Evolutionary conservation across 1,140 invertebrate genomes (phyloP).

Genomic region (Bombus polaris): DNA sequence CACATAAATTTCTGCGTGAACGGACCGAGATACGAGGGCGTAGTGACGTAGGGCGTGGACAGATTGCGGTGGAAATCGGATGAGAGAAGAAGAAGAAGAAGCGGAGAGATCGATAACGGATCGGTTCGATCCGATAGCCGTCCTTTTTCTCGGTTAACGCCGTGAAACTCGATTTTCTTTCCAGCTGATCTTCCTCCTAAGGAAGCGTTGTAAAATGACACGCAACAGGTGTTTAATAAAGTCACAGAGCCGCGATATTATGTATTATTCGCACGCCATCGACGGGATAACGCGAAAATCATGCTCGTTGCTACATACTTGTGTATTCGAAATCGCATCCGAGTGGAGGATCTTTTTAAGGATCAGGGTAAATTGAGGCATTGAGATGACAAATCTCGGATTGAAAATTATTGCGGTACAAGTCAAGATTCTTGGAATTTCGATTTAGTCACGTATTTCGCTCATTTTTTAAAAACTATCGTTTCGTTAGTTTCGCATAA

Average conservation of each 20-base stretch:
- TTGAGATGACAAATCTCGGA: not conserved
- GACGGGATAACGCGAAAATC: not conserved
- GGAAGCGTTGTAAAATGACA: slow-evolving; percentile 6
- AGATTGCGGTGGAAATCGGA: not conserved
- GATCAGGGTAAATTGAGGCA: not conserved
- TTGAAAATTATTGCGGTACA: not conserved
- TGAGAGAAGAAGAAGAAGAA: too few relatives aligned
- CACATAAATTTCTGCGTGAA: slow-evolving; percentile 13
- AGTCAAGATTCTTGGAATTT: too few relatives aligned
- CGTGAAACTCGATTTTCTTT: slow-evolving; percentile 16
- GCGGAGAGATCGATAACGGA: not conserved
- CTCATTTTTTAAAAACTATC: too few relatives aligned
- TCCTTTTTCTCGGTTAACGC: not conserved
- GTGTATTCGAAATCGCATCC: not conserved
- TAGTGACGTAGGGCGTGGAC: not conserved
- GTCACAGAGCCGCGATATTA: not conserved
- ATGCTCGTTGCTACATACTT: not conserved
- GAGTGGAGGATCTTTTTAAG: not conserved
- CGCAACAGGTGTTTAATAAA: slow-evolving; percentile 35
- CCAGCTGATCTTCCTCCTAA: not conserved
- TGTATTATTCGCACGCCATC: not conserved
- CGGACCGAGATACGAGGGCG: not conserved
- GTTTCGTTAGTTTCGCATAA: too few relatives aligned
- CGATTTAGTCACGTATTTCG: not conserved
- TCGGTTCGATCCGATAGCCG: not conserved